phyloP scores from a whole-genome alignment of 2,113 vertebrate species.

The Macrotis lagotis region DNA sequence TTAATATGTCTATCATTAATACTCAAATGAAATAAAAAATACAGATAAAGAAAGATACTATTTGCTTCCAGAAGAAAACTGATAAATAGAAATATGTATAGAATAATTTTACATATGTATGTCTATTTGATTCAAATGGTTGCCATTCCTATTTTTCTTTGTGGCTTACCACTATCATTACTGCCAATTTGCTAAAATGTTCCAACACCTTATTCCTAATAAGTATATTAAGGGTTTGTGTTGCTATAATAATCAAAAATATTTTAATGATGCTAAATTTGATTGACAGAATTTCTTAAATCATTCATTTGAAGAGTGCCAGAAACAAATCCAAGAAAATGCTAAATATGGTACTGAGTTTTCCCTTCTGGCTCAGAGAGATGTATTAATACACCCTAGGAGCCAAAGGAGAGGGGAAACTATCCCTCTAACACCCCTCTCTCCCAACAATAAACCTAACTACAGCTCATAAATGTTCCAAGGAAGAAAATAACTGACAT shows the following conservation, averaged over 20 bases:
- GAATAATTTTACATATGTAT: too few relatives aligned
- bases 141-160: constrained; percentile 58
- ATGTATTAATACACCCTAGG: not conserved
- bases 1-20: too few relatives aligned
- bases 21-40: too few relatives aligned
- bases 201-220: constrained; percentile 53
- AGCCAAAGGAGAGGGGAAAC: not conserved
- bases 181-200: constrained; percentile 42
- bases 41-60: too few relatives aligned
- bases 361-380: not conserved
- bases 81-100: too few relatives aligned
- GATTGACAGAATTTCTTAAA: constrained; percentile 36
- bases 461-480: not conserved
- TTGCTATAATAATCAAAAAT: constrained; percentile 51
- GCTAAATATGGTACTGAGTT: not conserved
- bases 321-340: not conserved
- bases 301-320: constrained; percentile 24
- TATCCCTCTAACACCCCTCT: not conserved
- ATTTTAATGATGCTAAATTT: constrained; percentile 9
- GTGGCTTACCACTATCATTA: constrained; percentile 40
- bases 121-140: too few relatives aligned
- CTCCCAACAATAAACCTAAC: not conserved
- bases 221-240: constrained; percentile 31
- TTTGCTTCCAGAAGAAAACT: too few relatives aligned
- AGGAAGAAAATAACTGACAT: not conserved